Conservation (phyloP, 1,140 invertebrate genomes). For the Macrocentrus cingulum region DNA sequence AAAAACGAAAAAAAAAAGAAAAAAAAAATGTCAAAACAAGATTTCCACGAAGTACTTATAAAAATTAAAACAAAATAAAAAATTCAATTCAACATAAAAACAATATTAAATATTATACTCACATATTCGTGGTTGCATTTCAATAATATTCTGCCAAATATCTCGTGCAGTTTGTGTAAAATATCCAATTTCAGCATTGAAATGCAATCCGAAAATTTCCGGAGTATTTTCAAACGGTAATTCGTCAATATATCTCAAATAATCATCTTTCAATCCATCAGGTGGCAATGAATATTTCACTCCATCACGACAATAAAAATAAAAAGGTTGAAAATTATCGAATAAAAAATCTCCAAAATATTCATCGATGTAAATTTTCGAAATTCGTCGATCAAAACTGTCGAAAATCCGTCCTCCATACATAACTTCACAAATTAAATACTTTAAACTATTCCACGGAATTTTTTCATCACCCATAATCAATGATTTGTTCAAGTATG, state of each 20-base stretch:
- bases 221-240: slow-evolving; percentile 76
- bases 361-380: slow-evolving; percentile 87
- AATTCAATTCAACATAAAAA: too few relatives aligned
- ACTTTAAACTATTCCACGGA: slow-evolving; percentile 88
- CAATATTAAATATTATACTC: slow-evolving; percentile 27
- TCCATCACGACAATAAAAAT: slow-evolving; percentile 76
- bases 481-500: slow-evolving; percentile 74
- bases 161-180: slow-evolving; percentile 81
- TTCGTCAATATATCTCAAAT: slow-evolving; percentile 71
- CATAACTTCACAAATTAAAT: slow-evolving; percentile 90
- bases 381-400: slow-evolving; percentile 81
- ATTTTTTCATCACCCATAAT: slow-evolving; percentile 65
- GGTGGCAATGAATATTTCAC: slow-evolving; percentile 80
- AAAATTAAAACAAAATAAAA: too few relatives aligned
- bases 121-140: slow-evolving; percentile 86
- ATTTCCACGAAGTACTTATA: too few relatives aligned
- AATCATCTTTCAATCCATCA: slow-evolving; percentile 69
- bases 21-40: too few relatives aligned
- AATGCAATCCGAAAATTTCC: slow-evolving; percentile 87
- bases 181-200: slow-evolving; percentile 91
- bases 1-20: too few relatives aligned
- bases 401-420: slow-evolving; percentile 91
- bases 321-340: slow-evolving; percentile 84
- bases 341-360: slow-evolving; percentile 93
- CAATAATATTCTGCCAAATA: slow-evolving; percentile 82